Percentiles rank a stretch among this genome's conserved stretches.
Evolutionary conservation across 2,888 invertebrate species (phyloP).

Genomic region (Sipha maydis): DNA sequence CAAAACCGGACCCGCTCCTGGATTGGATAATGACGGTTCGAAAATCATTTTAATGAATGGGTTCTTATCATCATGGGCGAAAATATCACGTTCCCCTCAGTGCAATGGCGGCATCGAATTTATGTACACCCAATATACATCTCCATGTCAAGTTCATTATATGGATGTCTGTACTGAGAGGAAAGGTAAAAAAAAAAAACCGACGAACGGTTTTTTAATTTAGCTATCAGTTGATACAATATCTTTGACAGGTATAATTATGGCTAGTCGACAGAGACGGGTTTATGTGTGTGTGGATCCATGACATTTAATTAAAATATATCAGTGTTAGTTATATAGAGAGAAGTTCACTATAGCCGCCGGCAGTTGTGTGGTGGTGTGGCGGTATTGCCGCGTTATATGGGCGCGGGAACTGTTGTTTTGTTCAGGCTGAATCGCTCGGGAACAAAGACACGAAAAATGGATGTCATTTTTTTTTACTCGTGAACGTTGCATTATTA

Average conservation of each 20-base stretch:
- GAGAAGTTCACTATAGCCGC: constrained; percentile 27
- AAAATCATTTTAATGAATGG: constrained; percentile 53
- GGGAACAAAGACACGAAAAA: constrained; percentile 59
- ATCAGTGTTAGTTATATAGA: constrained; percentile 57
- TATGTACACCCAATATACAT: constrained; percentile 6
- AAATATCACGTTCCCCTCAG: constrained; percentile 45
- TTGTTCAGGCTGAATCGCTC: constrained; percentile 22
- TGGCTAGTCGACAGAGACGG: constrained; percentile 54
- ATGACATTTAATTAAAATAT: constrained; percentile 62
- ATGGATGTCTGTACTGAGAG: neutral
- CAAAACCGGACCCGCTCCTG: constrained; percentile 55
- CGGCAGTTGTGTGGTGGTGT: constrained; percentile 1
- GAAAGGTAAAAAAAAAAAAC: neutral
- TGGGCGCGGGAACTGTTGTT: constrained; percentile 56
- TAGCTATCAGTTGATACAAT: constrained; percentile 61
- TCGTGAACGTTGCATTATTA: neutral
- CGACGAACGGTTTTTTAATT: constrained; percentile 58
- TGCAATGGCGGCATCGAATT: constrained; percentile 39
- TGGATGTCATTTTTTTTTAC: constrained; percentile 49
- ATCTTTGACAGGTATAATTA: constrained; percentile 62
- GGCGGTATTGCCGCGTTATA: constrained; percentile 24
- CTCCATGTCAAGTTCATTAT: constrained; percentile 36
- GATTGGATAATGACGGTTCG: constrained; percentile 54
- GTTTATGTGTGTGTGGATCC: constrained; percentile 45
- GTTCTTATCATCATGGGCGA: constrained; percentile 58